Percentiles rank a stretch among this genome's conserved stretches.
Evolutionary conservation across 2,888 invertebrate genomes (phyloP).

Genomic region (Himalopsyche tibetana): DNA sequence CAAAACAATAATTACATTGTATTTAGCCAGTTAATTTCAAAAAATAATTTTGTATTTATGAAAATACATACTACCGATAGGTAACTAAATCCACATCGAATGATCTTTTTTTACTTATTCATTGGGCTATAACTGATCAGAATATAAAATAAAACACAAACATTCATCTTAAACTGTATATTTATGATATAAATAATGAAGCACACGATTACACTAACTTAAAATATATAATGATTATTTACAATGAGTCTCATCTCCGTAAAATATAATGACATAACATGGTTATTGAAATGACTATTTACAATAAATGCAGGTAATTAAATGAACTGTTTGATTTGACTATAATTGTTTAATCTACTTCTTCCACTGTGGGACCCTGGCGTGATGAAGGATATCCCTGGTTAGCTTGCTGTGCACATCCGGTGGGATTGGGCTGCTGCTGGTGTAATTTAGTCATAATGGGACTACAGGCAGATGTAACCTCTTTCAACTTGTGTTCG

Average conservation of each 20-base stretch:
- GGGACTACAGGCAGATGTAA: conserved; percentile 78
- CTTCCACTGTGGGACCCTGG: conserved; percentile 8
- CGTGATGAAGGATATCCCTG: conserved; percentile 1
- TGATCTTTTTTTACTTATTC: no score
- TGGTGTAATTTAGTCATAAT: conserved; percentile 70
- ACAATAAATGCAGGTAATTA: background rate
- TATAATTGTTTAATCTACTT: background rate
- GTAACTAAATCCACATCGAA: no score
- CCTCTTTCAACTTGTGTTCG: conserved; percentile 79
- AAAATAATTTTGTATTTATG: no score
- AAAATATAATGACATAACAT: background rate
- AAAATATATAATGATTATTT: conserved; percentile 18
- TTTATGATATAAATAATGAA: background rate
- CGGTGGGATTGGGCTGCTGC: background rate
- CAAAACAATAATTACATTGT: no score
- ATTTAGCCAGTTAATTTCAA: no score
- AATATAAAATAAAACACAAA: background rate
- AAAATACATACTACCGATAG: no score
- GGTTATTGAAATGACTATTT: background rate
- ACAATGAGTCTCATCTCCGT: background rate
- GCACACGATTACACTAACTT: background rate
- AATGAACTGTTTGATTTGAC: background rate
- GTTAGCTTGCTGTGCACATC: conserved; percentile 11
- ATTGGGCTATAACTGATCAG: no score
- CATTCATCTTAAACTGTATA: background rate